A percentile compares a stretch with the other conserved stretches of the same genome.
Conservation (phyloP, 2,888 invertebrate species). For the Hesperia comma region DNA sequence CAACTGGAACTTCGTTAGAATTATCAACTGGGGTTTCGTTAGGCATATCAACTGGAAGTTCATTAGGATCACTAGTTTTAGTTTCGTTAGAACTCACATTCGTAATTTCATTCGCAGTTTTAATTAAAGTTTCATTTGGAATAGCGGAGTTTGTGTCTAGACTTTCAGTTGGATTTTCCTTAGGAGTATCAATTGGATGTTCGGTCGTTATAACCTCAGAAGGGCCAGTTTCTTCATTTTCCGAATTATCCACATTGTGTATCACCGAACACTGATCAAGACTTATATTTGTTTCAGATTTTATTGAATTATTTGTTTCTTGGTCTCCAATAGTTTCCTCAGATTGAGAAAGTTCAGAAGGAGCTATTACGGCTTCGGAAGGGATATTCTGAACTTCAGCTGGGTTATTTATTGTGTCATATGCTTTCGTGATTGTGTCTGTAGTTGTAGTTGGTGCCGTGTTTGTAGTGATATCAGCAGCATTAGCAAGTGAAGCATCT, state of each 20-base stretch:
- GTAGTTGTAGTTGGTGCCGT: constrained; percentile 59
- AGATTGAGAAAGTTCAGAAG: constrained; percentile 27
- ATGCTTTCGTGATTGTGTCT: constrained; percentile 55
- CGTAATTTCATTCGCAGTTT: not conserved
- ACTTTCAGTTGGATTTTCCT: not conserved
- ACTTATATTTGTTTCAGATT: constrained; percentile 18
- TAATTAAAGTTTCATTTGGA: not conserved
- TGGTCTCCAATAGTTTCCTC: constrained; percentile 23
- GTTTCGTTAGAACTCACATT: not conserved
- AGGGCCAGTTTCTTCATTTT: constrained; percentile 6
- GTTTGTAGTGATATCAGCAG: constrained; percentile 62
- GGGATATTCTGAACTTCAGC: constrained; percentile 43
- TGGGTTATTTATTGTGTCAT: constrained; percentile 46
- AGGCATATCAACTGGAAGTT: not conserved
- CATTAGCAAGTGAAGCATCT: constrained; percentile 74
- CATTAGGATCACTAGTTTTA: not conserved
- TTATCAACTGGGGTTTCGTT: not conserved
- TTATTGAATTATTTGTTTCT: constrained; percentile 25
- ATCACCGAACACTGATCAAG: not conserved
- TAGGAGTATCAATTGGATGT: not conserved
- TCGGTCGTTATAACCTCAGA: not conserved
- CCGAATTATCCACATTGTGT: constrained; percentile 7
- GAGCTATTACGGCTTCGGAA: constrained; percentile 20
- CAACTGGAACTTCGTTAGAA: not conserved
- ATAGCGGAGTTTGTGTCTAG: not conserved